Percentiles rank a stretch among this genome's conserved stretches.
These are phyloP conservation scores for Lepidostoma basale DNA, from an alignment of 1,140 invertebrate genomes.

Conservation along the genomic window DNA sequence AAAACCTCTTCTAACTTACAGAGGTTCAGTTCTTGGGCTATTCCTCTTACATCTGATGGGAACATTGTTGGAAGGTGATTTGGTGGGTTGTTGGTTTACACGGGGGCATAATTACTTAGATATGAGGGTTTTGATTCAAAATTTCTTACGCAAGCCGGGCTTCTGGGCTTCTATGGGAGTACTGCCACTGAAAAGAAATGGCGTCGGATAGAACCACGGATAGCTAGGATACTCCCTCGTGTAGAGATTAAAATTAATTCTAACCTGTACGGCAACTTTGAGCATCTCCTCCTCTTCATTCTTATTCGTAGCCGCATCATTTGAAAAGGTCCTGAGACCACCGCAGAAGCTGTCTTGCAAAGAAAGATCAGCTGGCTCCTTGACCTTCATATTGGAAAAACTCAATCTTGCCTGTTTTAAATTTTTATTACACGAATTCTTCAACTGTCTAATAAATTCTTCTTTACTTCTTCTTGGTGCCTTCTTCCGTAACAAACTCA, in stretches of 20 bases:
- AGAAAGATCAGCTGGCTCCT: constrained; percentile 30
- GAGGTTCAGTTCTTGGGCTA: no score
- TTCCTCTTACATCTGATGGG: no score
- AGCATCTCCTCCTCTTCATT: constrained; percentile 23
- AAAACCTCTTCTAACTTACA: no score
- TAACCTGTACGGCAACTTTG: constrained; percentile 14
- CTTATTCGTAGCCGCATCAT: background rate
- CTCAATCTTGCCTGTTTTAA: constrained; percentile 37
- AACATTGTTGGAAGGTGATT: no score
- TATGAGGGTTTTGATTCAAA: no score
- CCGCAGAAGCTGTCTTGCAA: constrained; percentile 26
- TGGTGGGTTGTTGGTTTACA: no score
- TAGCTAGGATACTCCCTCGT: no score
- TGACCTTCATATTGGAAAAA: constrained; percentile 32
- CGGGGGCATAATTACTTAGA: no score
- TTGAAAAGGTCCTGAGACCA: constrained; percentile 31
- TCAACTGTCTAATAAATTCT: background rate
- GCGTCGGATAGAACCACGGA: no score
- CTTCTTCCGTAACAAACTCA: constrained; percentile 24
- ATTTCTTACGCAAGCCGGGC: no score
- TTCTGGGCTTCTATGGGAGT: no score
- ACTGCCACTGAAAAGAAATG: no score
- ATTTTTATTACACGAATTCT: constrained; percentile 28
- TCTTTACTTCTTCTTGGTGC: background rate
- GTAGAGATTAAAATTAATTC: constrained; percentile 2